These are phyloP conservation scores for Drosophila mimica DNA, from an alignment of 2,888 invertebrate species.

Conservation along the genomic window DNA sequence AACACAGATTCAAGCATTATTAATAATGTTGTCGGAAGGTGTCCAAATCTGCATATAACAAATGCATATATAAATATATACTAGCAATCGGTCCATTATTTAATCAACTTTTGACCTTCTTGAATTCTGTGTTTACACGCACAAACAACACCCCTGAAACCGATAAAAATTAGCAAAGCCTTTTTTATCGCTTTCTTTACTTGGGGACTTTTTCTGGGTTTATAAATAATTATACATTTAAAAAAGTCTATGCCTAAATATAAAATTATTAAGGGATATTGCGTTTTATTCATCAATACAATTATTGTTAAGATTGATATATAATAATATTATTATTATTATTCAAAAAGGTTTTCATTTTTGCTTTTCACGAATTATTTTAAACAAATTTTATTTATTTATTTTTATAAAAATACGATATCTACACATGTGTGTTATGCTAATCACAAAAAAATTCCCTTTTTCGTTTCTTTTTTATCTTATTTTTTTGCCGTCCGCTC, in stretches of 20 bases:
- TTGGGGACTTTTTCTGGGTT: not conserved
- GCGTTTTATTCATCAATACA: not conserved
- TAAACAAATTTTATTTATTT: not conserved
- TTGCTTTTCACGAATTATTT: not conserved
- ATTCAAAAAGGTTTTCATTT: not conserved
- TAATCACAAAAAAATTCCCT: not conserved
- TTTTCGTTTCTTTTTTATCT: not conserved
- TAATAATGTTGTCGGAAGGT: slow-evolving; percentile 8
- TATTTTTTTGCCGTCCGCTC: not conserved
- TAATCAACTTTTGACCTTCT: slow-evolving; percentile 54
- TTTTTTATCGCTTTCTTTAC: not conserved
- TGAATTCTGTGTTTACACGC: slow-evolving; percentile 37
- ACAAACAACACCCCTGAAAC: slow-evolving; percentile 27
- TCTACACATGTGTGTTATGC: not conserved
- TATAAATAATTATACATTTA: not conserved
- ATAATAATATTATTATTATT: not conserved
- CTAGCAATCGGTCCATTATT: not conserved
- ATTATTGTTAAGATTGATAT: not conserved
- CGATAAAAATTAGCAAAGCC: slow-evolving; percentile 18
- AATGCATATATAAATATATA: not conserved
- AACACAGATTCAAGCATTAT: slow-evolving; percentile 16
- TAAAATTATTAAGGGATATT: not conserved
- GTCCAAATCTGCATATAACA: slow-evolving; percentile 4
- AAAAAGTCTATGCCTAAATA: not conserved
- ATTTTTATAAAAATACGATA: not conserved